These are phyloP conservation scores for Lycodopsis pacificus DNA, from an alignment of 2,797 vertebrate species.

Conservation along the genomic window DNA sequence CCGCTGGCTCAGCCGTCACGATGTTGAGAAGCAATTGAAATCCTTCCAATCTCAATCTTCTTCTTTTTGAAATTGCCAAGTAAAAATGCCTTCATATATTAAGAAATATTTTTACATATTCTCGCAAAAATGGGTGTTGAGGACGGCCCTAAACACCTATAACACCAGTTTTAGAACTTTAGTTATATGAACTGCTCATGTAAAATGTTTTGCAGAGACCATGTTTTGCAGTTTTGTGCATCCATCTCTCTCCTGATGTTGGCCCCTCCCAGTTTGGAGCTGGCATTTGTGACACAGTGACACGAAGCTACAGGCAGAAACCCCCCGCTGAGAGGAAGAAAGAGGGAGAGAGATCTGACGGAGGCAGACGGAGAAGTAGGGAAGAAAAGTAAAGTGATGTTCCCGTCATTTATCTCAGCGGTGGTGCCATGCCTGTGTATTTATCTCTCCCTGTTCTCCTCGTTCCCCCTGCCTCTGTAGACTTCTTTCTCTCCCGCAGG, in stretches of 20 bases:
- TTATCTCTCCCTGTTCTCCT: conserved; percentile 32
- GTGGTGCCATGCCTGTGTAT: conserved; percentile 49
- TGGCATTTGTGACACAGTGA: conserved; percentile 59
- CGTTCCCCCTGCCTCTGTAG: conserved; percentile 3
- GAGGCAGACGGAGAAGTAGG: conserved; percentile 16
- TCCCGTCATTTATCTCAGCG: conserved; percentile 72
- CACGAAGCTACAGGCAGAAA: conserved; percentile 45
- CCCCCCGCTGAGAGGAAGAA: conserved; percentile 60
- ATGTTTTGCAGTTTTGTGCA: too few relatives aligned
- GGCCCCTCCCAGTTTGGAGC: conserved; percentile 11
- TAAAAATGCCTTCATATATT: too few relatives aligned
- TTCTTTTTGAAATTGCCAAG: too few relatives aligned
- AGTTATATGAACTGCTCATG: background rate
- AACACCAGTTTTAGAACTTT: too few relatives aligned
- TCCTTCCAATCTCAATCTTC: too few relatives aligned
- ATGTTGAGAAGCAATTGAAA: too few relatives aligned
- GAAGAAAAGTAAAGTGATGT: conserved; percentile 51
- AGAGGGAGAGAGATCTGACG: conserved; percentile 22
- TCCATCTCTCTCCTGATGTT: background rate
- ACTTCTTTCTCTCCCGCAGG: conserved; percentile 35
- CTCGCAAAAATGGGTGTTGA: too few relatives aligned
- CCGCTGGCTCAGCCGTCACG: too few relatives aligned
- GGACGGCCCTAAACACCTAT: too few relatives aligned
- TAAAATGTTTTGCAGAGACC: background rate
- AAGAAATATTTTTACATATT: too few relatives aligned